Evolutionary conservation across 2,888 invertebrate species (phyloP).

Genomic region (Steromphala cineraria): DNA sequence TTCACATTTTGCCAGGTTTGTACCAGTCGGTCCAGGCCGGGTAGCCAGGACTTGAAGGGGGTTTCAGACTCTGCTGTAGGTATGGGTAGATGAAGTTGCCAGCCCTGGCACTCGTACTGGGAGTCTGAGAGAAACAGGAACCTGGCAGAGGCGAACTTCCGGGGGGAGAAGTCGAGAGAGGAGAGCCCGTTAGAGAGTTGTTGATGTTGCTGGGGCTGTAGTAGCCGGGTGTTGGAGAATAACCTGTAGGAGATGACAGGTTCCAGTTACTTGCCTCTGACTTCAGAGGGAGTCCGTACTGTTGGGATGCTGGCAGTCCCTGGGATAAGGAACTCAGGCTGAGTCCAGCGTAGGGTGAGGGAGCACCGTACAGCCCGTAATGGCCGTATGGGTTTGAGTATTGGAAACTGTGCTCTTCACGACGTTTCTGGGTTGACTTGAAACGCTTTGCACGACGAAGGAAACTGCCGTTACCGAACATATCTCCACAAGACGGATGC

Average conservation of each 20-base stretch:
- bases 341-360: constrained; percentile 54
- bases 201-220: constrained; percentile 20
- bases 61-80: neutral
- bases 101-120: neutral
- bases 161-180: neutral
- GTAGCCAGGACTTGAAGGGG: no score
- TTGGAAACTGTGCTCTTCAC: constrained; percentile 49
- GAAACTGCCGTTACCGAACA: constrained; percentile 75
- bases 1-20: no score
- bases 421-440: constrained; percentile 56
- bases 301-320: constrained; percentile 55
- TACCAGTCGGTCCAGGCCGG: no score
- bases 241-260: neutral
- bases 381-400: constrained; percentile 63
- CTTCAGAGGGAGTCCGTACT: constrained; percentile 31
- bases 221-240: neutral
- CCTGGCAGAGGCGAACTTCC: neutral
- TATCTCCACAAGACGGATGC: constrained; percentile 73
- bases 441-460: constrained; percentile 72
- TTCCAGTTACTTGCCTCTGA: neutral
- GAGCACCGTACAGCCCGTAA: constrained; percentile 56
- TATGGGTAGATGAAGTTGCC: neutral
- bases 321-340: constrained; percentile 53
- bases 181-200: constrained; percentile 20
- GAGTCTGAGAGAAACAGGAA: neutral